Base-by-base conservation (phyloP, 2,797 vertebrate genomes). In the Pseudochaenichthys georgianus region DNA sequence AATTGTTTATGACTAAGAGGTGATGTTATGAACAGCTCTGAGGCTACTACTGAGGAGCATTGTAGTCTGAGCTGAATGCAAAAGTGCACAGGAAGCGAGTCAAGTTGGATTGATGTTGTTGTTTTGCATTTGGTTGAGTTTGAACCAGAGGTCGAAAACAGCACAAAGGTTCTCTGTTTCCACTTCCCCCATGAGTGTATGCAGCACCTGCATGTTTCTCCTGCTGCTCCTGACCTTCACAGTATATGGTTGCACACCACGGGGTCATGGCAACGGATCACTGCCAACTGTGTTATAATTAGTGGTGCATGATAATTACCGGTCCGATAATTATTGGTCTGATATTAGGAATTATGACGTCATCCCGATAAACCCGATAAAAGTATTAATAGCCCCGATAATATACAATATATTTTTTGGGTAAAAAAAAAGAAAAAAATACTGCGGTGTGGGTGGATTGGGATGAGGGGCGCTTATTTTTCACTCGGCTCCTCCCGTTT, bases 231-330 rank as follows among this genome's bases (percentile, higher is more conserved):
- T 8, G 75, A 80, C 73, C 87, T 84, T 81, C 47, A 34, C 5
- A 16, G 11, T 38, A 12, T 50, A 28, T 46, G 58, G 68, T 73
- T 70, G 48, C 64, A 42, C 51, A 38, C 46, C 13, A 4, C 3
- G 51, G 53, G 34, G 76, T 80, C 72, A 71, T 2, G 46, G 73
- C 38, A n/a, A 52, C 48, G 21, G 78, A 77, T 79, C 57, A 51
- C 31, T 19, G 63, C 21, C 34, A 21, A 31, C 41, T 41, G 46
- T 23, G 1, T 16, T 42, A 23, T 21, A 21, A 21, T 21, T 21
- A 21, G 21, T 21, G 21, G 21, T 21, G 21, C 21, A 21, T 21
- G 21, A 21, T 21, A 21, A 21, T 21, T 21, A 21, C 21, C 21
- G 21, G 2, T 21, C 21, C 21, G 21, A 21, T 21, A 21, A 21